Evolutionary conservation across 2,113 vertebrate species (phyloP).

Genomic region (Zootoca vivipara): DNA sequence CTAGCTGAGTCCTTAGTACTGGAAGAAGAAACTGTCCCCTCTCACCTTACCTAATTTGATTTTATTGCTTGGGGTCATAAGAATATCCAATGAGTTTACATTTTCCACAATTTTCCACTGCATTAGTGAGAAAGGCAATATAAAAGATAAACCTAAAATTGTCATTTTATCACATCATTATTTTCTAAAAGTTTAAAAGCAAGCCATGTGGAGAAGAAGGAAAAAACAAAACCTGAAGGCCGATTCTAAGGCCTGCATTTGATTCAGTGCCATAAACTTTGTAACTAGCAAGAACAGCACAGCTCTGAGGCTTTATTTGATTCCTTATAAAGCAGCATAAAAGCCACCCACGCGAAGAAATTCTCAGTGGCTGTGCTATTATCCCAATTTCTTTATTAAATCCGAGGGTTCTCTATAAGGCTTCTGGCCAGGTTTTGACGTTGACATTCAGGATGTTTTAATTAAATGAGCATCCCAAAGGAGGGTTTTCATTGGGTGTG

Average conservation of each 20-base stretch:
- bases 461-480: constrained; percentile 42
- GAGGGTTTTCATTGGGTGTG: constrained; percentile 33
- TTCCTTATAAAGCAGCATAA: constrained; percentile 10
- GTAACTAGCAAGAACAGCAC: constrained; percentile 32
- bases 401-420: constrained; percentile 46
- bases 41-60: constrained; percentile 39
- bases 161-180: constrained; percentile 39
- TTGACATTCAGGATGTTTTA: constrained; percentile 55
- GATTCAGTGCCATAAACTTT: constrained; percentile 24
- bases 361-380: constrained; percentile 20
- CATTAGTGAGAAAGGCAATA: constrained; percentile 44
- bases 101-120: constrained; percentile 45
- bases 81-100: neutral
- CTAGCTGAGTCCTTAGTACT: neutral
- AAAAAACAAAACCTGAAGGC: constrained; percentile 20
- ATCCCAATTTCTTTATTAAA: constrained; percentile 32
- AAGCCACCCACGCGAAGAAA: neutral
- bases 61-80: constrained; percentile 46
- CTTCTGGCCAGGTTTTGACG: constrained; percentile 66
- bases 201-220: constrained; percentile 23
- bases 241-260: constrained; percentile 23
- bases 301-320: constrained; percentile 6
- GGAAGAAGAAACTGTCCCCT: constrained; percentile 7
- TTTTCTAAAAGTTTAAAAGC: constrained; percentile 44
- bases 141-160: constrained; percentile 31